These are phyloP conservation scores for Hydrozoanthus gracilis DNA, from an alignment of 92 coral and sea anemone species.

Conservation along the genomic window DNA sequence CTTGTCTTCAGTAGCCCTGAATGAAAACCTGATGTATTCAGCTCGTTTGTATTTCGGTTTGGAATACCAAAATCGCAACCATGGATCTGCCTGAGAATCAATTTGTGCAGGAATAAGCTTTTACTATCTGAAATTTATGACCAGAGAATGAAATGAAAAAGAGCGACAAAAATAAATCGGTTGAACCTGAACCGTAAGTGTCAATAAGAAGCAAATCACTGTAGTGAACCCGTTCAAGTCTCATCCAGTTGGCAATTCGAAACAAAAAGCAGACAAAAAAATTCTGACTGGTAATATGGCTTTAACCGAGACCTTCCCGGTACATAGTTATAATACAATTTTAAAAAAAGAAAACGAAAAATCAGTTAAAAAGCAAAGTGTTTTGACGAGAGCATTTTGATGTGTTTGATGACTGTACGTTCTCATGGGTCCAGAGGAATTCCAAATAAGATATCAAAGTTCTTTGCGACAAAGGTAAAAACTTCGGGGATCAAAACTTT, in stretches of 20 bases:
- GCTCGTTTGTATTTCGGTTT: not conserved
- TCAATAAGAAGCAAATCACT: not conserved
- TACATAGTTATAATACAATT: too few species aligned
- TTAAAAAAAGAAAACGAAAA: not conserved
- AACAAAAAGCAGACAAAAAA: not conserved
- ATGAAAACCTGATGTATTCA: conserved; percentile 13
- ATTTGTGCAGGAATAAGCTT: not conserved
- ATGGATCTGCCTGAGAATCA: not conserved
- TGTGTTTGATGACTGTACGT: not conserved
- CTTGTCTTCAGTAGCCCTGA: not conserved
- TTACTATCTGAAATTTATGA: not conserved
- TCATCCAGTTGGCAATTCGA: not conserved
- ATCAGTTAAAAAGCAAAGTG: not conserved
- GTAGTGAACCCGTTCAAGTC: conserved; percentile 1
- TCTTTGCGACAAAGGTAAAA: not conserved
- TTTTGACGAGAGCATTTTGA: not conserved
- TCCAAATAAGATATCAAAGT: conserved; percentile 48
- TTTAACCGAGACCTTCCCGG: too few species aligned
- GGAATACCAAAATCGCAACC: not conserved
- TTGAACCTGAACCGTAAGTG: not conserved
- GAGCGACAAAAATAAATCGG: not conserved
- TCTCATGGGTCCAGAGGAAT: conserved; percentile 3
- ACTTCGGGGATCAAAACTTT: not conserved
- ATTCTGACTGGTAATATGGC: too few species aligned
- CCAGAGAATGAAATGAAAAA: not conserved